Percentiles rank a stretch among this genome's conserved stretches.
These are phyloP conservation scores for Hydrocynus forskahlii DNA, from an alignment of 2,797 vertebrate genomes.

Conservation along the genomic window DNA sequence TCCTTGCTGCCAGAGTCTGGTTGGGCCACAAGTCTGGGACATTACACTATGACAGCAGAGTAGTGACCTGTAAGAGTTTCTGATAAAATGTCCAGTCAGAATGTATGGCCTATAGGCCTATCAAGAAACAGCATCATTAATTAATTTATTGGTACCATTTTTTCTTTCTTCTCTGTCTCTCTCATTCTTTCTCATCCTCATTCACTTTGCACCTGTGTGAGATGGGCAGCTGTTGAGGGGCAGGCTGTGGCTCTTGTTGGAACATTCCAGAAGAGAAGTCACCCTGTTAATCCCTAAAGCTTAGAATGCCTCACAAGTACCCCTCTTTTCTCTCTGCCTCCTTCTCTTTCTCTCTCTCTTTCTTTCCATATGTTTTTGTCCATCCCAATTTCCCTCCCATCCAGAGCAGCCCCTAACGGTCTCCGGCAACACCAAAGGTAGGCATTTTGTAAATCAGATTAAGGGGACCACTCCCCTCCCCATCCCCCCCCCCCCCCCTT, in stretches of 20 bases:
- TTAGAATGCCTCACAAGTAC: constrained; percentile 36
- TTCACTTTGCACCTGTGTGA: constrained; percentile 41
- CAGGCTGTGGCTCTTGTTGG: constrained; percentile 34
- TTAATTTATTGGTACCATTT: not conserved
- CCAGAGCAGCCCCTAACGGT: constrained; percentile 17
- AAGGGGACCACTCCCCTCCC: constrained; percentile 15
- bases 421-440: constrained; percentile 43
- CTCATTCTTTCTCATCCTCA: constrained; percentile 2
- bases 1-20: no score
- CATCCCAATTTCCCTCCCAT: not conserved
- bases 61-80: no score
- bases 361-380: constrained; percentile 45
- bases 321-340: constrained; percentile 16
- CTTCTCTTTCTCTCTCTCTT: constrained; percentile 29
- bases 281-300: constrained; percentile 50
- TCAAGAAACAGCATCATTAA: not conserved
- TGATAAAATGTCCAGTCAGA: not conserved
- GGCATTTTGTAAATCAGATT: constrained; percentile 50
- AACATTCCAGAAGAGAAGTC: constrained; percentile 52
- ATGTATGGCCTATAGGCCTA: not conserved
- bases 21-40: no score
- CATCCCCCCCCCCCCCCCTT: not conserved
- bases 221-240: constrained; percentile 20
- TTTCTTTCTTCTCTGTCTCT: not conserved
- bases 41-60: no score